These are phyloP conservation scores for Isurus oxyrinchus DNA, from an alignment of 2,113 vertebrate genomes.

Conservation along the genomic window DNA sequence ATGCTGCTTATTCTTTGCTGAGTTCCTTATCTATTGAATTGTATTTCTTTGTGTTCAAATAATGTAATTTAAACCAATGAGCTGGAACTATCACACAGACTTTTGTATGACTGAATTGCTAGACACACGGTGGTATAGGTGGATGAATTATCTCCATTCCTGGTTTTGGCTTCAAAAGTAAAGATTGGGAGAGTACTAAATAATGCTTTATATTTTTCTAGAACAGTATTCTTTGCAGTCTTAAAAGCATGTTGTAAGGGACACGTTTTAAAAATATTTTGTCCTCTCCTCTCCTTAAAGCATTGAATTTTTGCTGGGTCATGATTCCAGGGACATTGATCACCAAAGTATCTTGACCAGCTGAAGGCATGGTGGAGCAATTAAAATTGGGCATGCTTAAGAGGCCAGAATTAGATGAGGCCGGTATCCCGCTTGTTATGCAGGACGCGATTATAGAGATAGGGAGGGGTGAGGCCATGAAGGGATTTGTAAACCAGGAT, in stretches of 20 bases:
- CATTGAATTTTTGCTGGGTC: background rate
- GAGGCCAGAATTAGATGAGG: background rate
- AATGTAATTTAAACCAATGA: background rate
- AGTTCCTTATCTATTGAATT: background rate
- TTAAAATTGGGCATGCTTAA: background rate
- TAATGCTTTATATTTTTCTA: background rate
- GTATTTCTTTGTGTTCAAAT: background rate
- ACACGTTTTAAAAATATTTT: background rate
- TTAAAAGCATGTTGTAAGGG: too few species aligned
- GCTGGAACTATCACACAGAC: background rate
- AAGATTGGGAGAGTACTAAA: background rate
- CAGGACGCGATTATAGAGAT: background rate
- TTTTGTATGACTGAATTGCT: background rate
- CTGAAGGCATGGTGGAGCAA: background rate
- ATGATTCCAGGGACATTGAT: background rate
- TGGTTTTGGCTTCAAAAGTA: background rate
- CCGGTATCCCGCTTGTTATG: background rate
- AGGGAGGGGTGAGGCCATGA: too few species aligned
- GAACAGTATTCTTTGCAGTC: background rate
- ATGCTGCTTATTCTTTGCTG: background rate
- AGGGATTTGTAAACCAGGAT: too few species aligned
- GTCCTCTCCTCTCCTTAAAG: background rate
- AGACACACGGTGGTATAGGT: background rate
- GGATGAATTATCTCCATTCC: background rate
- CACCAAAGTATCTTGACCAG: background rate